phyloP scores from a whole-genome alignment of 2,888 invertebrate genomes.

The Trypoxylon attenuatum region DNA sequence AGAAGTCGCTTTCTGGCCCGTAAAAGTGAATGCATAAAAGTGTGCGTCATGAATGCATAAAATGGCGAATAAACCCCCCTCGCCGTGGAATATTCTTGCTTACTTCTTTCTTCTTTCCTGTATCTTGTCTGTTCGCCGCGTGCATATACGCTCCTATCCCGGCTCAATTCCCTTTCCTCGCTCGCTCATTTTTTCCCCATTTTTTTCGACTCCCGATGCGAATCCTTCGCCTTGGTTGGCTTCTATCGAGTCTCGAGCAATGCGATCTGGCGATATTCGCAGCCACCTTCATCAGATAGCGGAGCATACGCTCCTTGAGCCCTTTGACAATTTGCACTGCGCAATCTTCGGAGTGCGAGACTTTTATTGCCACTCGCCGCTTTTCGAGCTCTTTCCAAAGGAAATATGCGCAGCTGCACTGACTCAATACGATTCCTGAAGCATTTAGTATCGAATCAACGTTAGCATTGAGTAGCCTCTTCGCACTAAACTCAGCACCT shows the following conservation, averaged over 20 bases:
- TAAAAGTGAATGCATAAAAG: slow-evolving; percentile 63
- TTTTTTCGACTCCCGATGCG: slow-evolving; percentile 6
- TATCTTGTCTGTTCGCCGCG: background rate
- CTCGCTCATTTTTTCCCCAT: background rate
- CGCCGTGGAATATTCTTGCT: slow-evolving; percentile 39
- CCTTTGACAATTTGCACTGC: slow-evolving; percentile 42
- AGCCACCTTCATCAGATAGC: slow-evolving; percentile 3
- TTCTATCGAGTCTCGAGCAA: slow-evolving; percentile 41
- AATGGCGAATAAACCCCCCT: slow-evolving; percentile 52
- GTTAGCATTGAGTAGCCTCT: no score
- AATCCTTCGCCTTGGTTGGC: slow-evolving; percentile 8
- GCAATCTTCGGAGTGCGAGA: slow-evolving; percentile 27
- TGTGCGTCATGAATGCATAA: slow-evolving; percentile 59
- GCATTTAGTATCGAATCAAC: no score
- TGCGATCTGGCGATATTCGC: no score
- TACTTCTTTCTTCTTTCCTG: slow-evolving; percentile 16
- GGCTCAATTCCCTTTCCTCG: background rate
- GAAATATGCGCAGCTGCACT: no score
- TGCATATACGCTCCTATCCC: background rate
- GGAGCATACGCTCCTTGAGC: slow-evolving; percentile 2
- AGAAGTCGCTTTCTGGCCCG: slow-evolving; percentile 49
- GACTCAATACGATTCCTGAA: no score
- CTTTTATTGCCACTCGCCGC: slow-evolving; percentile 31
- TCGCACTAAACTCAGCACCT: no score
- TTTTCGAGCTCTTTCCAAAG: background rate